Conservation (phyloP, 1,140 invertebrate species). For the Orchesella cincta region DNA sequence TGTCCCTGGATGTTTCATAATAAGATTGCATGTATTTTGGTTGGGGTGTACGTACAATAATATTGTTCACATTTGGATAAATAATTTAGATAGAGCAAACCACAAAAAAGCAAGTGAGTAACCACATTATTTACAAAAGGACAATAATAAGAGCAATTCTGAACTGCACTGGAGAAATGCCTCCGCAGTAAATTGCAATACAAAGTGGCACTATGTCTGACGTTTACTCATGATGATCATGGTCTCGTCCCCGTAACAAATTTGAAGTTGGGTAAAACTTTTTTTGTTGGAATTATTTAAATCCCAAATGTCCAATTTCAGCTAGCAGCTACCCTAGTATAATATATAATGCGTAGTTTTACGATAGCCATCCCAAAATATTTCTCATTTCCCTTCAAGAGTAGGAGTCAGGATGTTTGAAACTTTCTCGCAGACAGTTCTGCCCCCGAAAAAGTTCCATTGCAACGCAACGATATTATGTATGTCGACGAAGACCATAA, state of each 20-base stretch:
- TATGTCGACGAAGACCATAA: not conserved
- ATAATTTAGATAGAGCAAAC: conserved; percentile 20
- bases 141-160: not conserved
- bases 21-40: not conserved
- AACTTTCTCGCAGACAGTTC: conserved; percentile 22
- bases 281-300: conserved; percentile 28
- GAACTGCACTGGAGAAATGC: not conserved
- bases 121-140: conserved; percentile 9
- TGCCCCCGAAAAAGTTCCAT: not conserved
- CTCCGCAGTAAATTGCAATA: not conserved
- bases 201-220: not conserved
- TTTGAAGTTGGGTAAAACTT: not conserved
- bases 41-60: not conserved
- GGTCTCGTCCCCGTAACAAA: not conserved
- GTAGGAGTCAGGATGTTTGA: not conserved
- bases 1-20: not conserved
- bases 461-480: not conserved
- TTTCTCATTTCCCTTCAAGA: conserved; percentile 21
- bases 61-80: not conserved
- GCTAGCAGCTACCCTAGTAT: not conserved
- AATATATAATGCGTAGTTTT: not conserved
- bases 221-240: too few relatives aligned
- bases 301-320: conserved; percentile 26
- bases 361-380: conserved; percentile 21
- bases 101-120: conserved; percentile 14